Conservation (phyloP, 1,140 invertebrate species). For the Trachymyrmex septentrionalis region DNA sequence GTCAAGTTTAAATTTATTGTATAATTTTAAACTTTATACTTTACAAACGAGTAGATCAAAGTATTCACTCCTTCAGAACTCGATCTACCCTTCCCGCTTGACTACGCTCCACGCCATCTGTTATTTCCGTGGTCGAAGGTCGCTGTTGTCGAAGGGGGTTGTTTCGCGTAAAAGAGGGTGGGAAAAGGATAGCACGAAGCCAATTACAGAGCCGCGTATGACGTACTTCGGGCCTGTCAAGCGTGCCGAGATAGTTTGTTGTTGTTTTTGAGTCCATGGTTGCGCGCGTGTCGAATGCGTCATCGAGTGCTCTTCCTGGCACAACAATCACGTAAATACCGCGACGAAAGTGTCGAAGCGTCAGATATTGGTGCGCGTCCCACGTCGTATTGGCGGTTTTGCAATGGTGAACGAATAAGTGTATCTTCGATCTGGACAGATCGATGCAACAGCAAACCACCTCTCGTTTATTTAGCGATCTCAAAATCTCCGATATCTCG, state of each 20-base stretch:
- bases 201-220: constrained; percentile 27
- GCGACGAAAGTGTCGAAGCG: constrained; percentile 12
- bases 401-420: constrained; percentile 69
- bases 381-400: constrained; percentile 17
- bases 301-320: constrained; percentile 54
- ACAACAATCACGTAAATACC: constrained; percentile 62
- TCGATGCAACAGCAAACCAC: constrained; percentile 71
- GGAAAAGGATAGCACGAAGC: background rate
- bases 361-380: constrained; percentile 32
- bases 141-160: constrained; percentile 12
- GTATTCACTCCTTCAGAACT: background rate
- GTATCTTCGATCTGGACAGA: constrained; percentile 61
- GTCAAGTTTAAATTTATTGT: background rate
- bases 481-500: constrained; percentile 49
- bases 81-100: constrained; percentile 21
- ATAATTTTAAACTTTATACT: background rate
- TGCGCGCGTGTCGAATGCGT: constrained; percentile 65
- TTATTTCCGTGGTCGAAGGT: constrained; percentile 25
- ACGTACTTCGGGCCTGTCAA: constrained; percentile 24
- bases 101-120: constrained; percentile 61
- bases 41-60: background rate
- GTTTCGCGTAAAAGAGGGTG: constrained; percentile 41
- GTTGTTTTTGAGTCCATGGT: constrained; percentile 62
- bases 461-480: constrained; percentile 58
- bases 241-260: constrained; percentile 56